phyloP scores from a whole-genome alignment of 2,888 invertebrate species.

The Scelioninae gen. 1 region DNA sequence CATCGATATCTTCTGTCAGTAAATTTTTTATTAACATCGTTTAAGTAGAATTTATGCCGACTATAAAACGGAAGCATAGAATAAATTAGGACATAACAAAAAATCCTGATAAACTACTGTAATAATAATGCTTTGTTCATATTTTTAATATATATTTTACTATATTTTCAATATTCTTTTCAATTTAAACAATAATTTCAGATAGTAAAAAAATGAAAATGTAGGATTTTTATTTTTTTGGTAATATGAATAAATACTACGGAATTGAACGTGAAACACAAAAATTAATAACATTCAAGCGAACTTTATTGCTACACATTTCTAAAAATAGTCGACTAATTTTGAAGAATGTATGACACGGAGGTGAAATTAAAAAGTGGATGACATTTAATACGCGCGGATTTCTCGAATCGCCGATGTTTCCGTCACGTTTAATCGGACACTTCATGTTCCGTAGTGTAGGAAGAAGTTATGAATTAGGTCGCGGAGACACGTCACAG shows the following conservation, averaged over 20 bases:
- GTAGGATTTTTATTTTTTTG: too few relatives aligned
- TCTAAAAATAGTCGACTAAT: slow-evolving; percentile 20
- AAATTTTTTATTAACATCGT: slow-evolving; percentile 38
- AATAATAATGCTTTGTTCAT: too few relatives aligned
- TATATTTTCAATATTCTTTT: too few relatives aligned
- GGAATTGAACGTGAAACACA: not conserved
- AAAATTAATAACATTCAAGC: not conserved
- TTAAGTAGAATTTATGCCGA: slow-evolving; percentile 28
- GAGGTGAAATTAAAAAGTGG: slow-evolving; percentile 18
- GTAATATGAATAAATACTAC: too few relatives aligned
- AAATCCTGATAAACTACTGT: too few relatives aligned
- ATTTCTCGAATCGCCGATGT: slow-evolving; percentile 57
- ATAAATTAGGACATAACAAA: too few relatives aligned
- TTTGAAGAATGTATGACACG: not conserved
- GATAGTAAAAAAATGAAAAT: too few relatives aligned
- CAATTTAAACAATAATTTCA: slow-evolving; percentile 1
- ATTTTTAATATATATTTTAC: too few relatives aligned
- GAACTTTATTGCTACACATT: not conserved
- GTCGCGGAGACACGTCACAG: slow-evolving; percentile 78
- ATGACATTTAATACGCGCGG: slow-evolving; percentile 32
- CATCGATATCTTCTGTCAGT: slow-evolving; percentile 43
- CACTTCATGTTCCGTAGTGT: slow-evolving; percentile 70
- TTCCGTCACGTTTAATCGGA: slow-evolving; percentile 66
- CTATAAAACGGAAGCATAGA: slow-evolving; percentile 35
- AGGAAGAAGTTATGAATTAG: slow-evolving; percentile 79